Conservation (phyloP, 2,797 vertebrate genomes). For the Ptychobarbus kaznakovi region DNA sequence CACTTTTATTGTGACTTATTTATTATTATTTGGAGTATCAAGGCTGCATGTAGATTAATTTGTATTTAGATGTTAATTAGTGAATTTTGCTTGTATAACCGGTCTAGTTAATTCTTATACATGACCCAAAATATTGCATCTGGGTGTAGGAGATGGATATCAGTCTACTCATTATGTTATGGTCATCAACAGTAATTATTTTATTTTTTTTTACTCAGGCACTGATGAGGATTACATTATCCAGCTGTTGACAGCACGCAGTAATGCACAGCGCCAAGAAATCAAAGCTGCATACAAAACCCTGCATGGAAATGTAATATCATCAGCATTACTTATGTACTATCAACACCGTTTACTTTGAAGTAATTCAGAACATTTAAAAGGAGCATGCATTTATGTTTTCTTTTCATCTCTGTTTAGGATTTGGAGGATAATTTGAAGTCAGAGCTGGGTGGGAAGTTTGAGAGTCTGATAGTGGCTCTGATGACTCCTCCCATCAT, state of each 20-base stretch:
- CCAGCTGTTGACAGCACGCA: slow-evolving; percentile 84
- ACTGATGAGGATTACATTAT: slow-evolving; percentile 90
- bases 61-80: no score
- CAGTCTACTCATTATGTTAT: not conserved
- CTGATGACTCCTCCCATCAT: slow-evolving; percentile 83
- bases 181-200: not conserved
- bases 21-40: not conserved
- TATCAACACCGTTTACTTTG: not conserved
- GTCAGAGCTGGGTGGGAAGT: slow-evolving; percentile 91
- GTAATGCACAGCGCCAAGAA: slow-evolving; percentile 90
- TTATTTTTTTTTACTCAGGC: slow-evolving; percentile 74
- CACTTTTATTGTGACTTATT: not conserved
- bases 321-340: not conserved
- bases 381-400: not conserved
- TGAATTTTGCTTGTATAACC: not conserved
- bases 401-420: slow-evolving; percentile 68
- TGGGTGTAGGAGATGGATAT: not conserved
- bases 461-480: slow-evolving; percentile 87
- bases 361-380: not conserved
- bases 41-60: no score
- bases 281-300: slow-evolving; percentile 88
- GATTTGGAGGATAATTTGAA: slow-evolving; percentile 88
- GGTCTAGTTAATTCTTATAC: not conserved
- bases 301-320: slow-evolving; percentile 88
- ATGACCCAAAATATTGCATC: not conserved